Percentiles rank a stretch among this genome's conserved stretches.
These are phyloP conservation scores for Drosophila percnosoma DNA, from an alignment of 2,888 invertebrate genomes.

Conservation along the genomic window DNA sequence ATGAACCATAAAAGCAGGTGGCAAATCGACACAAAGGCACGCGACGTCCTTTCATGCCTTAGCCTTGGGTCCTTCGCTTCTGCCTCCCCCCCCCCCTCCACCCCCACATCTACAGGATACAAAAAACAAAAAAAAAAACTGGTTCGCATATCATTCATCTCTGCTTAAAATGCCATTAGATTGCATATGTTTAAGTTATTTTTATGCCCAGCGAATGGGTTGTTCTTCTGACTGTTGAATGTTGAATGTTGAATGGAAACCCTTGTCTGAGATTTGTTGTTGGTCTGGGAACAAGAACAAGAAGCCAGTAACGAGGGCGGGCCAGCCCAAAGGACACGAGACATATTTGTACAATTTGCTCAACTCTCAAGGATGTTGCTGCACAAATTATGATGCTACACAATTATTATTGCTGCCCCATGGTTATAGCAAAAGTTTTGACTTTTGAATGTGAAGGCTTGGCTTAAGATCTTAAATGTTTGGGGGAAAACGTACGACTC, in stretches of 20 bases:
- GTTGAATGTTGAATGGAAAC: not conserved
- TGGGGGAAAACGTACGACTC: not conserved
- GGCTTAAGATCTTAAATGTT: not conserved
- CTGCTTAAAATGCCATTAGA: constrained; percentile 71
- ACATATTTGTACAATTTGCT: not conserved
- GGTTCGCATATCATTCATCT: constrained; percentile 59
- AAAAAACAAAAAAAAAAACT: not conserved
- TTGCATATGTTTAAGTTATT: constrained; percentile 61
- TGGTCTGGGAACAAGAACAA: not conserved
- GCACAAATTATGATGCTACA: not conserved
- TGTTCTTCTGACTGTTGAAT: not conserved
- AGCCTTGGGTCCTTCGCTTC: not conserved
- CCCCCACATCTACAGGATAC: not conserved
- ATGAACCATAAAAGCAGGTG: constrained; percentile 78
- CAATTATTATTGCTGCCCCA: not conserved
- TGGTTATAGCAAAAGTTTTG: not conserved
- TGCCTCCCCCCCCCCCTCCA: no score
- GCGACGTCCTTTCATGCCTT: constrained; percentile 47
- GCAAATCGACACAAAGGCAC: constrained; percentile 62
- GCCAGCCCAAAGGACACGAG: not conserved
- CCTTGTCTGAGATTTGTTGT: constrained; percentile 34
- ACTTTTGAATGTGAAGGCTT: not conserved
- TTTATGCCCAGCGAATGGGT: constrained; percentile 29
- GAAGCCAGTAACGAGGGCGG: not conserved
- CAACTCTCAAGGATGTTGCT: not conserved